phyloP scores from a whole-genome alignment of 2,888 invertebrate species.

The Alloplasta piceator region DNA sequence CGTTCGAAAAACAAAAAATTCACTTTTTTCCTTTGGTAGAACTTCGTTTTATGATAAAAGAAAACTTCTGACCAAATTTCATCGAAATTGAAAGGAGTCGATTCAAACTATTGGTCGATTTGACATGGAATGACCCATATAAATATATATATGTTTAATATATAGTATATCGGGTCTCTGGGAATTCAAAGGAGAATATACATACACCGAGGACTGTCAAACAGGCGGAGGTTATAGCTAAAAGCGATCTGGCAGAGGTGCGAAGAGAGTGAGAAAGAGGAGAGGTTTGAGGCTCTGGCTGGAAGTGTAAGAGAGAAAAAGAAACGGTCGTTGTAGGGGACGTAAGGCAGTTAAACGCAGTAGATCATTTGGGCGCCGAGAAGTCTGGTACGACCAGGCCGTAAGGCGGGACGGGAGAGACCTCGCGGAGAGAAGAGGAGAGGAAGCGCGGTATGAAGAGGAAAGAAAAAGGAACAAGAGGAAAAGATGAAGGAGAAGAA shows the following conservation, averaged over 20 bases:
- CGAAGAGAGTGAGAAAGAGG: constrained; percentile 15
- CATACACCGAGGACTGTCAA: neutral
- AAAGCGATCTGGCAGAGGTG: neutral
- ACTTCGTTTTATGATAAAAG: no score
- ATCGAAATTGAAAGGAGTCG: no score
- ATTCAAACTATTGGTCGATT: no score
- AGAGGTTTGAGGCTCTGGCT: neutral
- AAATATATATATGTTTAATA: neutral
- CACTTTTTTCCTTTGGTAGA: no score
- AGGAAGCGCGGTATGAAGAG: neutral
- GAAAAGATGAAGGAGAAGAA: constrained; percentile 44
- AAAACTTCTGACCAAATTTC: no score
- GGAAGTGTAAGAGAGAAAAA: constrained; percentile 67
- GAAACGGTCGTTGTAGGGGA: constrained; percentile 51
- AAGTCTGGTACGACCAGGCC: constrained; percentile 80
- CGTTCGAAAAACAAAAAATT: no score
- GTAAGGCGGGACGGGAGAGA: constrained; percentile 41
- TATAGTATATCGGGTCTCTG: constrained; percentile 6
- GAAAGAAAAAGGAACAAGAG: constrained; percentile 14
- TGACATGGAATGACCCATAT: no score
- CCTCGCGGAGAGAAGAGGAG: constrained; percentile 29
- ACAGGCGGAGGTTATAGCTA: constrained; percentile 6
- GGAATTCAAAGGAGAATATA: neutral
- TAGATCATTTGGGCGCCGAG: constrained; percentile 83
- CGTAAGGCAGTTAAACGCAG: constrained; percentile 69